Evolutionary conservation across 1,140 invertebrate genomes (phyloP), one percentile per base, ranked within the genome.

Genomic region (Lineus longissimus): DNA sequence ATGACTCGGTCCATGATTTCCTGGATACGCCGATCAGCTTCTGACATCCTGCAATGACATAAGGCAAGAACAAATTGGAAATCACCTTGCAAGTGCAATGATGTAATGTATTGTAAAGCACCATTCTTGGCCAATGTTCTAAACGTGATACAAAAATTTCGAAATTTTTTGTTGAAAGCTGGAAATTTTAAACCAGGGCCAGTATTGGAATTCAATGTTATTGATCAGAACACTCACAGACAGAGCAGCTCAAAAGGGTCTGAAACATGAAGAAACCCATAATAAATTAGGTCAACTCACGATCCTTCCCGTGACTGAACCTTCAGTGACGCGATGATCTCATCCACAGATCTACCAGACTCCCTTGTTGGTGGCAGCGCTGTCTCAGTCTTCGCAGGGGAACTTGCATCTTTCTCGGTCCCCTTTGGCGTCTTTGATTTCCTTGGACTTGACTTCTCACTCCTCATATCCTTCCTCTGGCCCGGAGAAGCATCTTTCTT

Each of bases 1-100:
- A 77, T 73, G 1, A 79, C 76, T 23, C 72, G 54, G 23, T 72
- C 62, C 77, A 79, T 79, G 19, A 79, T 79, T 47, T 75, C 75
- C 55, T 74, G 63, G 30, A 79, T 77, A 59, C 70, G 72, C n/a
- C 68, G 65, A 63, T 79, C 77, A 31, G 76, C 73, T 11, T 76
- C 76, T 22, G 73, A 69, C 61, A 71, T 57, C 15, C 76, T 78
- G 63, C 55, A 69, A 61, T 43, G 31, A 1, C 19, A 43, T 7
- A 4, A 51, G 25, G 19, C 40, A 43, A 43, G n/a, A n/a, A n/a
- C n/a, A n/a, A n/a, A n/a, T n/a, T n/a, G n/a, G n/a, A n/a, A n/a
- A n/a, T n/a, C n/a, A n/a, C n/a, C n/a, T n/a, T n/a, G n/a, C n/a
- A n/a, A n/a, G n/a, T n/a, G n/a, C n/a, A n/a, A n/a, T n/a, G n/a